Conservation (phyloP, 2,888 invertebrate species). For the Platycheirus rosarum region DNA sequence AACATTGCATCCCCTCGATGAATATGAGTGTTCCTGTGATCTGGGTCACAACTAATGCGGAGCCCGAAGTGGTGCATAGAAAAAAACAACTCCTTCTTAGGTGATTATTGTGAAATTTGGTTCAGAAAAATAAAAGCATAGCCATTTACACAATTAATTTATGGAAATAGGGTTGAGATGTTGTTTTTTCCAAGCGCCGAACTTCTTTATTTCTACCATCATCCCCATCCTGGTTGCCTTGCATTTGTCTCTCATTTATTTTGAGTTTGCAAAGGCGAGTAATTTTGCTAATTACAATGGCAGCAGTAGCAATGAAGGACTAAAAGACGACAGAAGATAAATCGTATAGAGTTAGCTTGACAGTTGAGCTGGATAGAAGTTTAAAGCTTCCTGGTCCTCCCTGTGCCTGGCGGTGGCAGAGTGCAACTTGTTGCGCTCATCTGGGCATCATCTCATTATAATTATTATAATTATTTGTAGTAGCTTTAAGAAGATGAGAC, state of each 20-base stretch:
- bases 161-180: conserved; percentile 69
- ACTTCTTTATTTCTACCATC: conserved; percentile 15
- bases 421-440: conserved; percentile 62
- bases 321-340: conserved; percentile 34
- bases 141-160: conserved; percentile 74
- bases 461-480: conserved; percentile 58
- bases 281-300: conserved; percentile 67
- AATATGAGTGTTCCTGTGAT: conserved; percentile 48
- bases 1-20: conserved; percentile 58
- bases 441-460: conserved; percentile 50
- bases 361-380: not conserved
- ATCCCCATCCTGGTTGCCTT: conserved; percentile 24
- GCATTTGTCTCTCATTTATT: conserved; percentile 71
- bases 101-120: conserved; percentile 71
- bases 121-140: conserved; percentile 61
- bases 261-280: conserved; percentile 64
- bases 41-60: conserved; percentile 51
- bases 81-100: conserved; percentile 21
- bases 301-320: not conserved
- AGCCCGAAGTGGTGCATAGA: not conserved
- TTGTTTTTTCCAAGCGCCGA: conserved; percentile 17
- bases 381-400: conserved; percentile 7
- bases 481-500: conserved; percentile 3
- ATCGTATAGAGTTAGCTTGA: not conserved
- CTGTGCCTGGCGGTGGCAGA: conserved; percentile 6